A percentile compares a stretch with the other conserved stretches of the same genome.
phyloP scores from a whole-genome alignment of 2,797 vertebrate genomes.

The Micropoecilia bifurca region DNA sequence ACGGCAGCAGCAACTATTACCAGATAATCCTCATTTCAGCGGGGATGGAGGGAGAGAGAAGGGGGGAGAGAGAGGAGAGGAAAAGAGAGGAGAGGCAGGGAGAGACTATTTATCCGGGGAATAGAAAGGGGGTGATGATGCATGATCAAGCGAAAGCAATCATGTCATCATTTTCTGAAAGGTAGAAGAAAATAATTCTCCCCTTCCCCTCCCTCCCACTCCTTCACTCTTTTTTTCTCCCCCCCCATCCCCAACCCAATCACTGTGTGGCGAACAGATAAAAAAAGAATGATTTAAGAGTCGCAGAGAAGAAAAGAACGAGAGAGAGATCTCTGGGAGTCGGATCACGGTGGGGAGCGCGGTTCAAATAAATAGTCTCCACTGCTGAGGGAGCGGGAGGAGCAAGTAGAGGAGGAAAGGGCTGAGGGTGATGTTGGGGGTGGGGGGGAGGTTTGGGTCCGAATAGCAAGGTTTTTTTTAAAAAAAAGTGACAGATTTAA shows the following conservation, averaged over 20 bases:
- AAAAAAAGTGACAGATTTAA: background rate
- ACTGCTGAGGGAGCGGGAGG: slow-evolving; percentile 71
- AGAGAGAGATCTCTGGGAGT: slow-evolving; percentile 92
- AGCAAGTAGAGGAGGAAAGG: slow-evolving; percentile 32
- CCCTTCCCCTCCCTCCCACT: slow-evolving; percentile 32
- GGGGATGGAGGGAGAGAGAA: slow-evolving; percentile 41
- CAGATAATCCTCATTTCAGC: slow-evolving; percentile 73
- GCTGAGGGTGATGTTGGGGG: slow-evolving; percentile 15
- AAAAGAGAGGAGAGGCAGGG: slow-evolving; percentile 46
- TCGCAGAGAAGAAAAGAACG: slow-evolving; percentile 93
- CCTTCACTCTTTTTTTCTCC: slow-evolving; percentile 65
- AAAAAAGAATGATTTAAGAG: slow-evolving; percentile 99
- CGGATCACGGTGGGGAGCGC: slow-evolving; percentile 93
- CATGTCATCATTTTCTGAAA: slow-evolving; percentile 99
- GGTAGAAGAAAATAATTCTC: slow-evolving; percentile 99
- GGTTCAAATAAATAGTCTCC: slow-evolving; percentile 99
- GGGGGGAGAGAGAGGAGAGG: slow-evolving; percentile 43
- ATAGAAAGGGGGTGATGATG: slow-evolving; percentile 92
- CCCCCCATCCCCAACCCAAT: slow-evolving; percentile 71
- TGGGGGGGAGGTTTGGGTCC: background rate
- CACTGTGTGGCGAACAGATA: slow-evolving; percentile 91
- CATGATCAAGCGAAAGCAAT: slow-evolving; percentile 99
- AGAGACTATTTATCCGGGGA: slow-evolving; percentile 90
- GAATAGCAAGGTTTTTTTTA: background rate
- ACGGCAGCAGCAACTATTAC: slow-evolving; percentile 71